Percentiles rank a stretch among this genome's conserved stretches.
These are phyloP conservation scores for Phodopus roborovskii DNA, from an alignment of 2,113 vertebrate species.

Conservation along the genomic window DNA sequence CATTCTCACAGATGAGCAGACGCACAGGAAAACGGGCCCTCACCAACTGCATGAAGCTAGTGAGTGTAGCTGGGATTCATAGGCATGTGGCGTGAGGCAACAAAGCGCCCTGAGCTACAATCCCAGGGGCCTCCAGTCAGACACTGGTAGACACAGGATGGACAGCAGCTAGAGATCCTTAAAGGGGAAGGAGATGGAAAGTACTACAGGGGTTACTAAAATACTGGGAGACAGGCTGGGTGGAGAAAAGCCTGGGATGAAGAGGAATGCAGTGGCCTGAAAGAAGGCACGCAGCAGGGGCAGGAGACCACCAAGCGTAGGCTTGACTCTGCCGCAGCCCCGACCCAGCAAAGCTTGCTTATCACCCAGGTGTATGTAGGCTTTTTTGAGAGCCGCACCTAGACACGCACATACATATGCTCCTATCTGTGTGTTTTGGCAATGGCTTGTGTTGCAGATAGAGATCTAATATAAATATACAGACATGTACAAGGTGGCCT, in stretches of 20 bases:
- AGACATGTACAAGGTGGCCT: not conserved
- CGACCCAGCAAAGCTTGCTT: not conserved
- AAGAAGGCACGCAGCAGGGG: too few relatives aligned
- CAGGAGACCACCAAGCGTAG: fast-evolving
- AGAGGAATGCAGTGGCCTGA: too few relatives aligned
- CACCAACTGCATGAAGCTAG: not conserved
- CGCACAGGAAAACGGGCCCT: not conserved
- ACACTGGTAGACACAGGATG: too few relatives aligned
- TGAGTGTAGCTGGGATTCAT: not conserved
- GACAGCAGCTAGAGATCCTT: not conserved
- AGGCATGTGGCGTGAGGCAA: too few relatives aligned
- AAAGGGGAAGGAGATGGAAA: not conserved
- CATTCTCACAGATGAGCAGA: not conserved
- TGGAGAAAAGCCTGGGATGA: not conserved
- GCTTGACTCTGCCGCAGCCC: not conserved
- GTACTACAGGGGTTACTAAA: not conserved
- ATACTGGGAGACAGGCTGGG: not conserved
- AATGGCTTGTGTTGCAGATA: not conserved
- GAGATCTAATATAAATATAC: not conserved
- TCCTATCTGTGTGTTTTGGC: not conserved
- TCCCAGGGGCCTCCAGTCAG: not conserved
- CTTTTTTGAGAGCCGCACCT: not conserved
- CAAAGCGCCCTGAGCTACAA: not conserved
- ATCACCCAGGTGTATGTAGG: fast-evolving
- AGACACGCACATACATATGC: fast-evolving